Base-by-base conservation (phyloP, 2,113 vertebrate species). In the Brachyhypopomus occidentalis region DNA sequence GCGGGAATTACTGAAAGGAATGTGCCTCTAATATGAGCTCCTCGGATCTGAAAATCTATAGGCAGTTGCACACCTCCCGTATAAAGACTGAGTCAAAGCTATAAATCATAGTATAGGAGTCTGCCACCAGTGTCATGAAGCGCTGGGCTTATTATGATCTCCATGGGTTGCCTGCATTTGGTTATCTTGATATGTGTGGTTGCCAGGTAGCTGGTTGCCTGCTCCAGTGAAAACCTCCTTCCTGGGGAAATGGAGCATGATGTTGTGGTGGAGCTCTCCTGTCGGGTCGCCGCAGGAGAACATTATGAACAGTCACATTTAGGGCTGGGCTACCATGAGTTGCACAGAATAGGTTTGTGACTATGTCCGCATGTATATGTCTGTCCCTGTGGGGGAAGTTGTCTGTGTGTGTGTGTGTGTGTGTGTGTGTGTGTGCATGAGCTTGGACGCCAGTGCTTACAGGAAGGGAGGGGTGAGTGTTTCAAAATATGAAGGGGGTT, bases 201-300 rank as follows among this genome's bases (percentile, higher is more conserved):
- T 85, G 82, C 82, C 85, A 74, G 60, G 71, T 76, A 78, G 79
- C 74, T 72, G 72, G 83, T 72, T 86, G 59, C 80, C 81, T 84
- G 84, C 84, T 84, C 87, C 87, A 76, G 84, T 86, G 76, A 79
- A 80, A 75, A 79, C 78, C 19, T 69, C 34, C 66, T 78, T 79
- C 73, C 77, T 62, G 63, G 14, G 63, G 59, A 86, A 87, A 84
- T 78, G 63, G 80, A 84, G 75, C 27, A 62, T 80, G 71, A 74
- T 85, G 77, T 67, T 59, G 77, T 52, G 60, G 72, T 17, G 64
- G 9, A 27, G 25, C 52, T 66, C 75, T 23, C 19, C 62, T 38
- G 62, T 56, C 9, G 71, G 45, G 23, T 30, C 38, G 66, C 71
- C 19, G 55, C 70, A 48, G 84, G 82, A 72, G 56, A 66, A 63